Evolutionary conservation across 2,888 invertebrate species (phyloP).

Genomic region (Leptinotarsa rubiginosa): DNA sequence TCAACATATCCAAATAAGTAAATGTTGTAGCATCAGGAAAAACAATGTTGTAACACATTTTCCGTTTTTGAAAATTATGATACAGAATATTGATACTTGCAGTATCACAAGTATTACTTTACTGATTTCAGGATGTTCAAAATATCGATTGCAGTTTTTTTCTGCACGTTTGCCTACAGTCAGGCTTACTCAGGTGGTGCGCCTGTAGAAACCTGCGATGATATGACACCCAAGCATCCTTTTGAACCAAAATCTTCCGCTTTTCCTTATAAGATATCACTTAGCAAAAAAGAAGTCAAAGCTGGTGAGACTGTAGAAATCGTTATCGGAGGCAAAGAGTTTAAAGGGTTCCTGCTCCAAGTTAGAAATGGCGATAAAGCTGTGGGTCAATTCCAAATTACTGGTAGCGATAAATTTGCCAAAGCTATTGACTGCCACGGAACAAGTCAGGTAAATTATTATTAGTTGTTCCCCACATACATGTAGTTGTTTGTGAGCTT

Average conservation of each 20-base stretch:
- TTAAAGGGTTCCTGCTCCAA: conserved; percentile 77
- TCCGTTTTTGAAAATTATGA: no score
- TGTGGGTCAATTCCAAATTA: conserved; percentile 74
- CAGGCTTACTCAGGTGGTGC: conserved; percentile 71
- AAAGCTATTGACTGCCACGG: conserved; percentile 70
- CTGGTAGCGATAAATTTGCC: conserved; percentile 68
- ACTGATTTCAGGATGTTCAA: conserved; percentile 32
- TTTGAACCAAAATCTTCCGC: conserved; percentile 69
- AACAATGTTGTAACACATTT: no score
- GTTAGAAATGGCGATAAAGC: conserved; percentile 73
- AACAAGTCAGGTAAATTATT: conserved; percentile 68
- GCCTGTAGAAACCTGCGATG: conserved; percentile 73
- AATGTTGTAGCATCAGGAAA: no score
- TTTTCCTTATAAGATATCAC: conserved; percentile 70
- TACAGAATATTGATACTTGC: no score
- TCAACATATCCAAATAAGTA: no score
- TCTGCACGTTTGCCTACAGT: conserved; percentile 35
- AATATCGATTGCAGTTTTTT: conserved; percentile 20
- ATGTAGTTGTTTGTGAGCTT: neutral
- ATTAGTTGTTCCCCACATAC: neutral
- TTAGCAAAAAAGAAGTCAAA: conserved; percentile 60
- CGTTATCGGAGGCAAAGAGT: conserved; percentile 68
- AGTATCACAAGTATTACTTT: neutral
- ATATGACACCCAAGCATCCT: conserved; percentile 77
- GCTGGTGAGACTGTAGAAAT: conserved; percentile 68